Evolutionary conservation across 2,888 invertebrate species (phyloP).

Genomic region (Timema podura): DNA sequence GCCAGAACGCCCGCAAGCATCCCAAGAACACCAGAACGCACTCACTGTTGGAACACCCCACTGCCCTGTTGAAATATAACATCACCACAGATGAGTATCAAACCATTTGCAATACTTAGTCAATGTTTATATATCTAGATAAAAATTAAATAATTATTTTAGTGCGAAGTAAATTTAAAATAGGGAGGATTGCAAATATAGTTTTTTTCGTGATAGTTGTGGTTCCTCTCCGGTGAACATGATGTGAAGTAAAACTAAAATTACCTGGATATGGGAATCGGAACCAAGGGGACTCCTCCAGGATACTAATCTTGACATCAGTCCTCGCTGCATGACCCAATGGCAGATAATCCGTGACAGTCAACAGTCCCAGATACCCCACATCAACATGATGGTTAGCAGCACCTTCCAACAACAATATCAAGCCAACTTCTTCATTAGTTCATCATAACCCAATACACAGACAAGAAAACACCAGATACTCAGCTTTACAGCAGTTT

Average conservation of each 20-base stretch:
- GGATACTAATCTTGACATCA: conserved; percentile 64
- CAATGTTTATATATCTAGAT: too few relatives aligned
- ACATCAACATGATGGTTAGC: conserved; percentile 70
- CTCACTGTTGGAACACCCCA: conserved; percentile 73
- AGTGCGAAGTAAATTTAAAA: too few relatives aligned
- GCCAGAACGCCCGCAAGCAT: conserved; percentile 75
- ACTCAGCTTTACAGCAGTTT: too few relatives aligned
- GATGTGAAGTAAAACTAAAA: not conserved
- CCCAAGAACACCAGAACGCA: conserved; percentile 63
- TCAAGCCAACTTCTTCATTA: too few relatives aligned
- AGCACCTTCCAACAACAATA: conserved; percentile 55
- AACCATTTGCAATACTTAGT: not conserved
- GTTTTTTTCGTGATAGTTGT: too few relatives aligned
- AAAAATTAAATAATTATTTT: too few relatives aligned
- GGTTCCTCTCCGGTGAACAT: conserved; percentile 1
- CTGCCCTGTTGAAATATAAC: conserved; percentile 54
- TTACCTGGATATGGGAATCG: conserved; percentile 73
- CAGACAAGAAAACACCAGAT: too few relatives aligned
- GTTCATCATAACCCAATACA: too few relatives aligned
- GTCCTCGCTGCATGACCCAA: conserved; percentile 67
- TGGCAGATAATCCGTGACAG: conserved; percentile 59
- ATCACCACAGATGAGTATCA: not conserved
- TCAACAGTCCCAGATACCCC: conserved; percentile 71
- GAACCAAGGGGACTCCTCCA: conserved; percentile 75
- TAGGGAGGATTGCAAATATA: too few relatives aligned